Percentiles rank a stretch among this genome's conserved stretches.
Conservation (phyloP, 2,888 invertebrate genomes). For the Orthosia incerta region DNA sequence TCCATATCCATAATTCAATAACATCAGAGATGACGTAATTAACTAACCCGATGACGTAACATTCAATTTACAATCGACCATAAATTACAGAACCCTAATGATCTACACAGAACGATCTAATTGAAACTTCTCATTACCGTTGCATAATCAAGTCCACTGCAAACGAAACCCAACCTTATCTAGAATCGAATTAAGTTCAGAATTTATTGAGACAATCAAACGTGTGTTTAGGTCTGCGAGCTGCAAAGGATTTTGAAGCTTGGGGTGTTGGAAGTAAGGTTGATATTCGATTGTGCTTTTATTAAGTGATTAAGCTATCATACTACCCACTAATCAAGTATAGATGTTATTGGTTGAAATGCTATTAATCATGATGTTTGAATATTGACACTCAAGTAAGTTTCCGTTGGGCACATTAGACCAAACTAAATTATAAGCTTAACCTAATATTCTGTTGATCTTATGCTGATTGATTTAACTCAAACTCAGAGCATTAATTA, state of each 20-base stretch:
- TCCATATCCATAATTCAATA: neutral
- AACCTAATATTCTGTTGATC: neutral
- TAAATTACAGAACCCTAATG: conserved; percentile 53
- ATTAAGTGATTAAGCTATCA: neutral
- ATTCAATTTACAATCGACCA: conserved; percentile 32
- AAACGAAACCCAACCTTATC: conserved; percentile 25
- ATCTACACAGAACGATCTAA: conserved; percentile 47
- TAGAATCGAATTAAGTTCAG: neutral
- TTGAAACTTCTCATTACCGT: conserved; percentile 50
- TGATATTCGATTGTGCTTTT: conserved; percentile 1
- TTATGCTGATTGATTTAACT: conserved; percentile 8
- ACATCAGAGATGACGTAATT: neutral
- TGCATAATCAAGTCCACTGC: conserved; percentile 27
- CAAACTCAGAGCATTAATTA: neutral
- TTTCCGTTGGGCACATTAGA: neutral
- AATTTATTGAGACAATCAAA: neutral
- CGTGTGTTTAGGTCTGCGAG: neutral
- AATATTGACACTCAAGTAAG: conserved; percentile 42
- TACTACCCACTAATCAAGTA: conserved; percentile 7
- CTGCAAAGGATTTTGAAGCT: neutral
- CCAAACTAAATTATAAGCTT: conserved; percentile 21
- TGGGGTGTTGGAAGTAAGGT: accelerated
- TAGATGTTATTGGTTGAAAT: conserved; percentile 27
- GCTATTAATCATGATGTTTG: conserved; percentile 53
- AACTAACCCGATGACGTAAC: conserved; percentile 17